Evolutionary conservation across 2,888 invertebrate species (phyloP).

Genomic region (Cerastis leucographa): DNA sequence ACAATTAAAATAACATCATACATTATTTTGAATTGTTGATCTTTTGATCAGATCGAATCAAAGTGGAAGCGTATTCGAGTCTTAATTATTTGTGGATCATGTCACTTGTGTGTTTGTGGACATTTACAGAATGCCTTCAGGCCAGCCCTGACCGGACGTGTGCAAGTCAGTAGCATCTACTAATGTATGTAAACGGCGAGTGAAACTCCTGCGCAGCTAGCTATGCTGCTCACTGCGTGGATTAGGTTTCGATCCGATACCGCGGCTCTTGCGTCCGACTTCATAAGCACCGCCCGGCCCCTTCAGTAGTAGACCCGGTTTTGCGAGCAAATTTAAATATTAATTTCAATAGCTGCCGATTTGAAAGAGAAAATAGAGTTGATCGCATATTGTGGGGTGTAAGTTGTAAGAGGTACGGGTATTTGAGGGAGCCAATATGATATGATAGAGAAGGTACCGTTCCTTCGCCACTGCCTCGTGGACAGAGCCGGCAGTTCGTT

Average conservation of each 20-base stretch:
- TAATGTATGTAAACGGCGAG: constrained; percentile 61
- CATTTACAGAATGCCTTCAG: not conserved
- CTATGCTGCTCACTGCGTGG: constrained; percentile 1
- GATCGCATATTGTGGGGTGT: not conserved
- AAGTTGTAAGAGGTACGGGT: constrained; percentile 9
- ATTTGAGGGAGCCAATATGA: not conserved
- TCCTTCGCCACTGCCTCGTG: no score
- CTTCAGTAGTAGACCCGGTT: constrained; percentile 15
- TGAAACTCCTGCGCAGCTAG: constrained; percentile 53
- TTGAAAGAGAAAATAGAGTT: constrained; percentile 38
- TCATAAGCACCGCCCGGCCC: constrained; percentile 40
- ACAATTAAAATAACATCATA: no score
- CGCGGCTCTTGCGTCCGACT: constrained; percentile 4
- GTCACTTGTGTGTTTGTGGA: not conserved
- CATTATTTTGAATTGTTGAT: not conserved
- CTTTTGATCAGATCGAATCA: not conserved
- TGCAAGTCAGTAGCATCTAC: constrained; percentile 25
- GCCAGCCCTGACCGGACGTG: constrained; percentile 43
- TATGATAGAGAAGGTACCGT: not conserved
- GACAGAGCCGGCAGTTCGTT: not conserved
- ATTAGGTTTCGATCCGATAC: constrained; percentile 46
- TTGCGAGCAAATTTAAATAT: constrained; percentile 44
- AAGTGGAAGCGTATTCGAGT: not conserved
- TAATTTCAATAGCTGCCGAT: constrained; percentile 30
- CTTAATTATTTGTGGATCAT: not conserved